phyloP scores from a whole-genome alignment of 2,113 vertebrate genomes.

The Catharus fuscescens region DNA sequence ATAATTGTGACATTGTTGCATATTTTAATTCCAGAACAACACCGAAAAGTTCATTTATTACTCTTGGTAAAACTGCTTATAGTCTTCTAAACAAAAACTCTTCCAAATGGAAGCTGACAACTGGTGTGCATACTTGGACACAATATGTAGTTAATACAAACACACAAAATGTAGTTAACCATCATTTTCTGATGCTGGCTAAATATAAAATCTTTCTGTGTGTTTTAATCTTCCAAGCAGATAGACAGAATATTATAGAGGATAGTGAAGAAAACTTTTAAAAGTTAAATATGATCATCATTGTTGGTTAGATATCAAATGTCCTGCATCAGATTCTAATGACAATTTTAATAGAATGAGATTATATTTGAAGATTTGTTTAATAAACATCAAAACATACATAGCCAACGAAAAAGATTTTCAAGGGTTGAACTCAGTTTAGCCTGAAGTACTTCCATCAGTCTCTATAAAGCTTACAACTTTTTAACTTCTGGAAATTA shows the following conservation, averaged over 20 bases:
- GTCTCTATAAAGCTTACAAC: not conserved
- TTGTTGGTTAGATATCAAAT: not conserved
- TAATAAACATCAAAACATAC: not conserved
- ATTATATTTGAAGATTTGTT: not conserved
- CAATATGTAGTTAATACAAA: not conserved
- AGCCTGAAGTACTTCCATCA: not conserved
- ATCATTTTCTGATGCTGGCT: not conserved
- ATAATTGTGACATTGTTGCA: not conserved
- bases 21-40: not conserved
- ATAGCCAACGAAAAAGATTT: not conserved
- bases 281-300: not conserved
- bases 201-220: not conserved
- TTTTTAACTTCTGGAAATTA: not conserved
- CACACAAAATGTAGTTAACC: not conserved
- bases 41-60: not conserved
- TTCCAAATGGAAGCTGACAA: not conserved
- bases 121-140: not conserved
- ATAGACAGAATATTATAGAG: not conserved
- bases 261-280: not conserved
- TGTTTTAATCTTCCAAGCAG: not conserved
- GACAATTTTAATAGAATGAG: not conserved
- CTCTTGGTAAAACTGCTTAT: not conserved
- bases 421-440: not conserved
- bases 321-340: not conserved
- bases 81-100: not conserved